Evolutionary conservation across 2,888 invertebrate species (phyloP).

Genomic region (Andrena flavipes): DNA sequence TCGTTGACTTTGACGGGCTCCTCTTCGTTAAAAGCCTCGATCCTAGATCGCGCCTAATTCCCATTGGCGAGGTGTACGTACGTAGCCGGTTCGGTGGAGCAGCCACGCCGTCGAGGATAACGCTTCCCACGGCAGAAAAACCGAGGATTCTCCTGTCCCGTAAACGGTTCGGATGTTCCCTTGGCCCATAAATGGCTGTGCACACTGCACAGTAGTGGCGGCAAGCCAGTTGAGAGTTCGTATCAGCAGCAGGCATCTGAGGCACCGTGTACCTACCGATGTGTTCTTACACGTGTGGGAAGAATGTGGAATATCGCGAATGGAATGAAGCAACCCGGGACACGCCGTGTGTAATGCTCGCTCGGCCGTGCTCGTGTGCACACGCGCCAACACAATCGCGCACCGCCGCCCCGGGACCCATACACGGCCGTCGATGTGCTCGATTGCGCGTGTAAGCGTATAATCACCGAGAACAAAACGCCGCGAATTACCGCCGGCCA

Average conservation of each 20-base stretch:
- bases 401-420: slow-evolving; percentile 7
- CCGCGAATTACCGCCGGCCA: slow-evolving; percentile 63
- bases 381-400: slow-evolving; percentile 12
- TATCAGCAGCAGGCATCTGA: slow-evolving; percentile 81
- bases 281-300: slow-evolving; percentile 83
- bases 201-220: slow-evolving; percentile 73
- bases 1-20: slow-evolving; percentile 2
- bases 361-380: slow-evolving; percentile 36
- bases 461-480: slow-evolving; percentile 72
- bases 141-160: slow-evolving; percentile 64
- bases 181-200: slow-evolving; percentile 80
- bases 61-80: background rate
- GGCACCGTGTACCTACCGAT: slow-evolving; percentile 77
- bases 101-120: background rate
- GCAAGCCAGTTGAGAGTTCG: slow-evolving; percentile 57
- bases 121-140: slow-evolving; percentile 64
- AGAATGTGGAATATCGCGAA: slow-evolving; percentile 83
- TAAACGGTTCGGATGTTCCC: slow-evolving; percentile 81
- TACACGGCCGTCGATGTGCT: slow-evolving; percentile 63
- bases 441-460: slow-evolving; percentile 66
- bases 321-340: slow-evolving; percentile 81
- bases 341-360: slow-evolving; percentile 66
- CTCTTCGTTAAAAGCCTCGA: slow-evolving; percentile 20
- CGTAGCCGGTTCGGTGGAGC: background rate
- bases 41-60: background rate